Percentiles rank a stretch among this genome's conserved stretches.
Evolutionary conservation across 2,888 invertebrate species (phyloP).

Genomic region (Steromphala cineraria): DNA sequence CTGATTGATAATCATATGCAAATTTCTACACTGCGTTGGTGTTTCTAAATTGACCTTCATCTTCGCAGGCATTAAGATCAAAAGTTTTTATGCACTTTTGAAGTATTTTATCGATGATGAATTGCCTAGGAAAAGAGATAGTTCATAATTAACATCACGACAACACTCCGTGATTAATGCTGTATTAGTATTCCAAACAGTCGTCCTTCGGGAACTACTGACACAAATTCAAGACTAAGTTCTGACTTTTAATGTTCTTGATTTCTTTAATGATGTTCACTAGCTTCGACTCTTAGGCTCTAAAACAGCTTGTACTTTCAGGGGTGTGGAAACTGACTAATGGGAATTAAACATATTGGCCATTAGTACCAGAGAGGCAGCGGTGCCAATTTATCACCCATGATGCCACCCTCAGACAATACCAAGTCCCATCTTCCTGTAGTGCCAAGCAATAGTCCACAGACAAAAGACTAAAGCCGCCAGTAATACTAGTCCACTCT

Average conservation of each 20-base stretch:
- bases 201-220: neutral
- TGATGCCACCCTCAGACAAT: too few species aligned
- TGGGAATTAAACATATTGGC: too few species aligned
- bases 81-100: neutral
- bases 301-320: too few species aligned
- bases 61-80: neutral
- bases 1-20: neutral
- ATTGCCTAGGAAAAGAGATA: neutral
- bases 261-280: neutral
- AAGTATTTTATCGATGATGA: neutral
- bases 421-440: too few species aligned
- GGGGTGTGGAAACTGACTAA: too few species aligned
- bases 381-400: too few species aligned
- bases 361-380: too few species aligned
- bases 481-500: too few species aligned
- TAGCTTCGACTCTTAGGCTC: too few species aligned
- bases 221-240: neutral
- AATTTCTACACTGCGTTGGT: neutral
- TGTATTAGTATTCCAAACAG: neutral
- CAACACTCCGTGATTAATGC: neutral
- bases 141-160: slow-evolving; percentile 1
- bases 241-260: neutral
- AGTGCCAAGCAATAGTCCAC: too few species aligned
- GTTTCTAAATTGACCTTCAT: neutral
- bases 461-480: too few species aligned